Conservation (phyloP, 2,113 vertebrate genomes). For the Zosterops japonicus region DNA sequence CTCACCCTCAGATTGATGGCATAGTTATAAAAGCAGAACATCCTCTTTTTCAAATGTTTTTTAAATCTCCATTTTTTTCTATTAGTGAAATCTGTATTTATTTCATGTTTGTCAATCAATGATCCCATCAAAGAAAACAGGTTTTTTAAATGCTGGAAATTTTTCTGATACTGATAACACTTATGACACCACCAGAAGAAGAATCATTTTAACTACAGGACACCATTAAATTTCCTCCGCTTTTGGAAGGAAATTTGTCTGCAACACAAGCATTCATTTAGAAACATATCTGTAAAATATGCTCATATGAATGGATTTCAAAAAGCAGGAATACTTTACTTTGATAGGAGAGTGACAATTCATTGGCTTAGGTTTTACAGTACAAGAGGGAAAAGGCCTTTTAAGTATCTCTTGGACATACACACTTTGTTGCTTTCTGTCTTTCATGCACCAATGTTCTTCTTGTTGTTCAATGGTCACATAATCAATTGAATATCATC, state of each 20-base stretch:
- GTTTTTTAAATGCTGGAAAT: slow-evolving; percentile 16
- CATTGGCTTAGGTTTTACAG: not conserved
- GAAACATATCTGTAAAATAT: slow-evolving; percentile 39
- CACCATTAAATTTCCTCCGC: slow-evolving; percentile 39
- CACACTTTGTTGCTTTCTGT: not conserved
- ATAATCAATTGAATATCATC: not conserved
- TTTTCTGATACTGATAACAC: slow-evolving; percentile 42
- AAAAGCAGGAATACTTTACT: not conserved
- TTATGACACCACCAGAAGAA: slow-evolving; percentile 26
- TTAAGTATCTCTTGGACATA: not conserved
- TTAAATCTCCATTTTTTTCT: slow-evolving; percentile 31
- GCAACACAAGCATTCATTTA: not conserved
- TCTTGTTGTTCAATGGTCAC: not conserved
- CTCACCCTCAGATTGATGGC: not conserved
- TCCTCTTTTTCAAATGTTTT: not conserved
- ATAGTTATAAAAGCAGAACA: not conserved
- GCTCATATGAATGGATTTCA: not conserved
- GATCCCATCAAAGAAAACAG: slow-evolving; percentile 26
- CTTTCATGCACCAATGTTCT: not conserved
- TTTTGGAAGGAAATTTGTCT: slow-evolving; percentile 51
- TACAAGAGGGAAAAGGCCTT: not conserved
- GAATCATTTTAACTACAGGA: slow-evolving; percentile 46
- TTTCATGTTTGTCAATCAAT: not conserved
- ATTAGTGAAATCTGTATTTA: slow-evolving; percentile 10
- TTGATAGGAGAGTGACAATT: not conserved